Conservation (phyloP, 2,113 vertebrate genomes). For the Furnarius figulus region DNA sequence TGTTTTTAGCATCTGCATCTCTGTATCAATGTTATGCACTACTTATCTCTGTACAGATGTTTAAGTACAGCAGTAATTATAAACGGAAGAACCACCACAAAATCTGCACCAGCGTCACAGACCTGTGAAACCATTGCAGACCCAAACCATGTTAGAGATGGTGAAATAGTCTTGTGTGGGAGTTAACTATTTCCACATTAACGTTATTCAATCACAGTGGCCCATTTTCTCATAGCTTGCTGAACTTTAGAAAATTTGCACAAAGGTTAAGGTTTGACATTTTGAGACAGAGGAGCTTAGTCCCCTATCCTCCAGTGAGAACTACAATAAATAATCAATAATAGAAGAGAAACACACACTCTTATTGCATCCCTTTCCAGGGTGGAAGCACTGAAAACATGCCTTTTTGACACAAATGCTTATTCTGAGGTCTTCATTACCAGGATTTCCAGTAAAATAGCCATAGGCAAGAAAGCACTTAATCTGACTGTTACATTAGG, state of each 20-base stretch:
- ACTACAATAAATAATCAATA: constrained; percentile 29
- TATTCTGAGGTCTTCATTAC: constrained; percentile 57
- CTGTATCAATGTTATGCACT: neutral
- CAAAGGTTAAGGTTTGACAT: constrained; percentile 58
- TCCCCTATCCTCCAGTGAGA: neutral
- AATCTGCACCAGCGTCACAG: neutral
- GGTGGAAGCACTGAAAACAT: constrained; percentile 35
- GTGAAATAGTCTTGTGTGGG: neutral
- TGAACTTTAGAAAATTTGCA: constrained; percentile 48
- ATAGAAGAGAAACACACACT: constrained; percentile 21
- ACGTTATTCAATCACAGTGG: constrained; percentile 49
- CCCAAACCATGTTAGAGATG: neutral
- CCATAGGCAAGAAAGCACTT: constrained; percentile 70
- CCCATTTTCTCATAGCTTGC: constrained; percentile 34
- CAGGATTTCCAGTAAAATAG: constrained; percentile 72
- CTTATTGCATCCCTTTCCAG: constrained; percentile 29
- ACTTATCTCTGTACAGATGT: neutral
- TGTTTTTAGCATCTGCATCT: neutral
- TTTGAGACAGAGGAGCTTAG: neutral
- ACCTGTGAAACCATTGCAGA: constrained; percentile 18
- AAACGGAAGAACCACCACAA: constrained; percentile 1
- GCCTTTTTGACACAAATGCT: constrained; percentile 49
- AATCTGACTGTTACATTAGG: constrained; percentile 42
- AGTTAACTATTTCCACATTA: constrained; percentile 32
- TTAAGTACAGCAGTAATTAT: neutral